Evolutionary conservation across 2,113 vertebrate genomes (phyloP).

Genomic region (Catharus bicknelli): DNA sequence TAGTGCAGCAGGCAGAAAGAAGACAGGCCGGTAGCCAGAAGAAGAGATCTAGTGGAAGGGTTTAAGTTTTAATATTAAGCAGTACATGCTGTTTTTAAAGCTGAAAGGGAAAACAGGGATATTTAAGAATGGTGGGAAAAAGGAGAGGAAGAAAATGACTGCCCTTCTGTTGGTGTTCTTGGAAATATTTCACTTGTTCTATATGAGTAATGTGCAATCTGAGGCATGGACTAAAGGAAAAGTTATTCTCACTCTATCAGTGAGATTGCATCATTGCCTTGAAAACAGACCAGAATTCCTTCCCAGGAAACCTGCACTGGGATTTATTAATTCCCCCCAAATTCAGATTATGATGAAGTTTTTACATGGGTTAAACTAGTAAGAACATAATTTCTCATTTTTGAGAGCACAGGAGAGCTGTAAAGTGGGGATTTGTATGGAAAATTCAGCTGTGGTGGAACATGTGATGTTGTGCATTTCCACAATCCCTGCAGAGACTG

Average conservation of each 20-base stretch:
- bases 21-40: neutral
- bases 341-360: neutral
- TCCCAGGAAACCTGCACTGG: conserved; percentile 17
- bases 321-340: conserved; percentile 44
- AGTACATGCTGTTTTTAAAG: neutral
- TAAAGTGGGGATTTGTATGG: conserved; percentile 38
- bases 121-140: conserved; percentile 18
- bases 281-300: conserved; percentile 40
- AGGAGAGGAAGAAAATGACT: neutral
- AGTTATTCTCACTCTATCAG: conserved; percentile 15
- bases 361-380: conserved; percentile 24
- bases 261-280: conserved; percentile 35
- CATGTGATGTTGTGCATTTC: neutral
- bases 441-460: conserved; percentile 45
- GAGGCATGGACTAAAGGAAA: neutral
- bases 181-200: conserved; percentile 18
- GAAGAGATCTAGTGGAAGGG: neutral
- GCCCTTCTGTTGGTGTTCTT: neutral
- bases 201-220: neutral
- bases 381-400: conserved; percentile 30
- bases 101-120: neutral
- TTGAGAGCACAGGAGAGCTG: neutral
- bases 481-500: neutral
- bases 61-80: neutral
- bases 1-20: neutral